A percentile compares a stretch with the other conserved stretches of the same genome.
phyloP scores from a whole-genome alignment of 2,888 invertebrate species.

The Embidobia sp. region DNA sequence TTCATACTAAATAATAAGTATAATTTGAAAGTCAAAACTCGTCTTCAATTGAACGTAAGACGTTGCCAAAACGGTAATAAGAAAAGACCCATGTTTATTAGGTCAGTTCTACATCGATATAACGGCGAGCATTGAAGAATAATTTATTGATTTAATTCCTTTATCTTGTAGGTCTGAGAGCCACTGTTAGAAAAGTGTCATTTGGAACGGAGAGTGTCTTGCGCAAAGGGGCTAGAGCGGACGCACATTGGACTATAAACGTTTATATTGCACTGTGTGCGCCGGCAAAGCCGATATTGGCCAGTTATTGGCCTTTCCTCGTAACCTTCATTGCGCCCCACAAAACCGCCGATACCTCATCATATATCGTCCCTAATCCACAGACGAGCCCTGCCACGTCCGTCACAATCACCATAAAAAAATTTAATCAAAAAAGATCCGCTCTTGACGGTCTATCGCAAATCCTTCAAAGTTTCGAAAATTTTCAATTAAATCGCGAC shows the following conservation, averaged over 20 bases:
- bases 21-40: too few species aligned
- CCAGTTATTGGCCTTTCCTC: constrained; percentile 78
- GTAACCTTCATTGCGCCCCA: constrained; percentile 65
- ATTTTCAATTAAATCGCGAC: constrained; percentile 28
- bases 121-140: too few species aligned
- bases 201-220: constrained; percentile 61
- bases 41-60: too few species aligned
- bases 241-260: constrained; percentile 79
- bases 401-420: constrained; percentile 61
- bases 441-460: background rate
- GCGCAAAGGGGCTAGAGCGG: constrained; percentile 69
- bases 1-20: too few species aligned
- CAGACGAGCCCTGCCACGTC: constrained; percentile 68
- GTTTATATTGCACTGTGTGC: constrained; percentile 80
- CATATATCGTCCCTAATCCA: constrained; percentile 74
- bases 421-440: constrained; percentile 75
- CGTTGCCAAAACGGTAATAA: too few species aligned
- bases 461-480: constrained; percentile 37
- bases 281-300: constrained; percentile 80
- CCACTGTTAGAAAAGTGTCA: constrained; percentile 64
- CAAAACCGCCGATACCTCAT: constrained; percentile 66
- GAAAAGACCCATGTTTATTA: too few species aligned
- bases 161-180: constrained; percentile 50
- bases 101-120: too few species aligned
- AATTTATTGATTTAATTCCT: background rate